phyloP scores from a whole-genome alignment of 1,140 invertebrate species.

The Muscidifurax raptorellus region DNA sequence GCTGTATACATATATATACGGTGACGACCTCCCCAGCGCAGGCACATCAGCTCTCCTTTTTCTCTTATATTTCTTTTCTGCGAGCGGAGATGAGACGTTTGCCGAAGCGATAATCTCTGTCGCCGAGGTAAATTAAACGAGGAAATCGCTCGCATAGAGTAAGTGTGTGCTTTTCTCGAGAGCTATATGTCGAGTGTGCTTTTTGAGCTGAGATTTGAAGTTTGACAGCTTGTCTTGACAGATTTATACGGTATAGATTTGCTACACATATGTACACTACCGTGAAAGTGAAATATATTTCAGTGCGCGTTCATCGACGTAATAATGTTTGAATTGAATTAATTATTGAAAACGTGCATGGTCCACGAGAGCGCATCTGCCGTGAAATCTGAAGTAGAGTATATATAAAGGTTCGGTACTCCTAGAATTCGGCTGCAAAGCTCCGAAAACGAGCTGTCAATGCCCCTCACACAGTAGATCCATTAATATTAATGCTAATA shows the following conservation, averaged over 20 bases:
- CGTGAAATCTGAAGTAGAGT: not conserved
- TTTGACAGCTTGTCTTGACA: not conserved
- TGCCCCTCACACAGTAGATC: conserved; percentile 55
- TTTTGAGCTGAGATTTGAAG: not conserved
- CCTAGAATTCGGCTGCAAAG: not conserved
- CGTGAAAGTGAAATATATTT: no score
- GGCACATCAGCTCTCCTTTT: conserved; percentile 22
- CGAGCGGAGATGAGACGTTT: not conserved
- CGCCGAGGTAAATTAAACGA: conserved; percentile 55
- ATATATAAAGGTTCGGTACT: not conserved
- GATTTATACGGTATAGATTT: no score
- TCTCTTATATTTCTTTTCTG: not conserved
- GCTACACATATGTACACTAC: no score
- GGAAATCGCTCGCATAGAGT: not conserved
- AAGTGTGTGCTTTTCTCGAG: conserved; percentile 31
- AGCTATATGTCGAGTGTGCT: not conserved
- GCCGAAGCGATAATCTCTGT: conserved; percentile 37
- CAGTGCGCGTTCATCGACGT: no score
- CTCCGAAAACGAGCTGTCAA: conserved; percentile 44
- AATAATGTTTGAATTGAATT: no score
- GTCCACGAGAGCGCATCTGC: conserved; percentile 15
- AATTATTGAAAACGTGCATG: no score
- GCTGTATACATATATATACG: no score
- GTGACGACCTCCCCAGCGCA: conserved; percentile 21
- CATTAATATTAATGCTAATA: conserved; percentile 75